Evolutionary conservation across 2,113 vertebrate species (phyloP), one percentile per base, ranked within the genome.

Genomic region (Papio anubis): DNA sequence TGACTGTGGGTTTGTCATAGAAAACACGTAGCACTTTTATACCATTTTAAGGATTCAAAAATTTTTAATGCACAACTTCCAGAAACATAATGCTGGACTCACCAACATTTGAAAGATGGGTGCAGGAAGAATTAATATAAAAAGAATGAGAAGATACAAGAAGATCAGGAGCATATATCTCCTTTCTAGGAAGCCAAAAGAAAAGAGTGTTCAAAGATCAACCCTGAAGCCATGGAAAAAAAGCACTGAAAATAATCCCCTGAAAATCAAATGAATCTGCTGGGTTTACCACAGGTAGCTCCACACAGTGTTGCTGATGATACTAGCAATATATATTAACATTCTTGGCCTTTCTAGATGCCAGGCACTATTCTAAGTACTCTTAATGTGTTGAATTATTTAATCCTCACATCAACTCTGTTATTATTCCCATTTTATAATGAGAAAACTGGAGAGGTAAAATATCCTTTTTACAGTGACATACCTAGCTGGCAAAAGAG

Each of bases 191-290:
- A 64, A 48, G 20, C n/a, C 20, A 21, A 25, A 32, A 17, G 6
- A 35, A 66, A 83, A 38, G 13, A 23, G 13, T 21, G 27, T 38
- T 82, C 11, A 38, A 52, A 66, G 10, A 88, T 92, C 21, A 68
- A 21, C n/a, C 0, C 30, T 23, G 38, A 75, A 8, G 6, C 1
- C 4, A 1, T 4, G 2, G 14, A 48, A 64, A 48, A 10, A 64
- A 66, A 27, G 1, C 21, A 6, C 25, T n/a, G 30, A 48, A 32
- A 6, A 52, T 25, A 10, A 25, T 7, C 1, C 2, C 23, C n/a
- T 59, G 20, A 38, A 59, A 38, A 32, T 9, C 40, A 20, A 1
- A 11, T 3, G 4, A 64, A 20, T n/a, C 6, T 79, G 16, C 55
- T 32, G 6, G 10, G 8, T 43, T 52, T 16, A 10, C 38, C 66